Evolutionary conservation across 2,113 vertebrate genomes (phyloP).

Genomic region (Todiramphus saurophagus): DNA sequence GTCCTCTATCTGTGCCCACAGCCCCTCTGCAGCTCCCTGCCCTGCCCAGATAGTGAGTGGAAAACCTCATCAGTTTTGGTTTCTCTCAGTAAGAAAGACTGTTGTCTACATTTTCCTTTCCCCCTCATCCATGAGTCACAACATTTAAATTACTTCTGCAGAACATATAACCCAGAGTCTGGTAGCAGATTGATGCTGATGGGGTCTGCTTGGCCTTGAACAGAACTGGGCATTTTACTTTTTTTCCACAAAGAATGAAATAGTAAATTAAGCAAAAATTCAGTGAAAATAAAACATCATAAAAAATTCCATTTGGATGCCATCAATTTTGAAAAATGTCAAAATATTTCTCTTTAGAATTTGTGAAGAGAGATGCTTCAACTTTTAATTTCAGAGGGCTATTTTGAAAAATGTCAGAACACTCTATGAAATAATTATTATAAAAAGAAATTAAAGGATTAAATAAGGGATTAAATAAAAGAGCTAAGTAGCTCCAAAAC

Average conservation of each 20-base stretch:
- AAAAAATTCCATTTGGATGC: neutral
- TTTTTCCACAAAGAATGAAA: neutral
- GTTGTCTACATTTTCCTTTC: neutral
- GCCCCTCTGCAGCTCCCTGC: neutral
- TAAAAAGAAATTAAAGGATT: neutral
- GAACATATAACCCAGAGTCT: neutral
- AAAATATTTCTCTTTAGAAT: neutral
- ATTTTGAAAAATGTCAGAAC: neutral
- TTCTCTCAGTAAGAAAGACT: neutral
- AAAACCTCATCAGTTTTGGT: neutral
- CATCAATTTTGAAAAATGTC: neutral
- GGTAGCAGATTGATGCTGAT: neutral
- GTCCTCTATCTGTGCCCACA: neutral
- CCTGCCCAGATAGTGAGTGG: neutral
- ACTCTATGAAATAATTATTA: neutral
- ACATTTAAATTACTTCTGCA: neutral
- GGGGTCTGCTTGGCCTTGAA: rapidly evolving
- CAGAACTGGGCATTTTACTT: neutral
- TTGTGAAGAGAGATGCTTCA: neutral
- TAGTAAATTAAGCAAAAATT: neutral
- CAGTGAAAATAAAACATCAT: neutral
- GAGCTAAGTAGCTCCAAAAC: neutral
- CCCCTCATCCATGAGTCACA: neutral
- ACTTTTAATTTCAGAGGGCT: neutral
- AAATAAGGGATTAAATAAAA: neutral